Percentiles rank a stretch among this genome's conserved stretches.
phyloP scores from a whole-genome alignment of 2,888 invertebrate genomes.

The Buathra laborator region DNA sequence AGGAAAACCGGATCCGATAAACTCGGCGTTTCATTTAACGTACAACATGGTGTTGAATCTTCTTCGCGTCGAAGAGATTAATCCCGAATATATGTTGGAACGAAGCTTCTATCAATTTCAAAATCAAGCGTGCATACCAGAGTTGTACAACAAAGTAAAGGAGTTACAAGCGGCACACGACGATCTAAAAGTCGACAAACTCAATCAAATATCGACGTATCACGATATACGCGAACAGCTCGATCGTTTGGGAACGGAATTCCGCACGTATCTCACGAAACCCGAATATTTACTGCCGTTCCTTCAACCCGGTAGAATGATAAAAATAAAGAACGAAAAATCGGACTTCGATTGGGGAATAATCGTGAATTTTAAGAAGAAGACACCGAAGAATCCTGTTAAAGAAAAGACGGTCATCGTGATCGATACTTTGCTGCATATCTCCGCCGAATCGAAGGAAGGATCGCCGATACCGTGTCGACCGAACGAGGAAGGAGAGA shows the following conservation, averaged over 20 bases:
- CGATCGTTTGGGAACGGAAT: conserved; percentile 90
- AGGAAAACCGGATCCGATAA: conserved; percentile 98
- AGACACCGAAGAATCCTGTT: conserved; percentile 85
- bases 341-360: conserved; percentile 99
- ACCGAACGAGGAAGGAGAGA: conserved; percentile 90
- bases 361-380: conserved; percentile 96
- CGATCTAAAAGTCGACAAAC: conserved; percentile 90
- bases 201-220: conserved; percentile 91
- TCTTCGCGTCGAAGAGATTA: conserved; percentile 98
- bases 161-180: conserved; percentile 89
- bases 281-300: conserved; percentile 97
- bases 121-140: conserved; percentile 97
- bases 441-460: conserved; percentile 89
- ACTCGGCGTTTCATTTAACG: conserved; percentile 99
- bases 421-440: conserved; percentile 93
- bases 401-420: conserved; percentile 88
- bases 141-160: conserved; percentile 91
- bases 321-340: conserved; percentile 94
- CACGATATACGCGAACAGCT: conserved; percentile 94
- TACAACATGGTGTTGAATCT: conserved; percentile 99
- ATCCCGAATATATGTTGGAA: conserved; percentile 99
- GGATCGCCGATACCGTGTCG: conserved; percentile 90
- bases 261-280: conserved; percentile 92
- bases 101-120: conserved; percentile 99
- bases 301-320: conserved; percentile 96